A percentile compares a stretch with the other conserved stretches of the same genome.
These are phyloP conservation scores for Agrotis puta DNA, from an alignment of 2,888 invertebrate genomes.

Conservation along the genomic window DNA sequence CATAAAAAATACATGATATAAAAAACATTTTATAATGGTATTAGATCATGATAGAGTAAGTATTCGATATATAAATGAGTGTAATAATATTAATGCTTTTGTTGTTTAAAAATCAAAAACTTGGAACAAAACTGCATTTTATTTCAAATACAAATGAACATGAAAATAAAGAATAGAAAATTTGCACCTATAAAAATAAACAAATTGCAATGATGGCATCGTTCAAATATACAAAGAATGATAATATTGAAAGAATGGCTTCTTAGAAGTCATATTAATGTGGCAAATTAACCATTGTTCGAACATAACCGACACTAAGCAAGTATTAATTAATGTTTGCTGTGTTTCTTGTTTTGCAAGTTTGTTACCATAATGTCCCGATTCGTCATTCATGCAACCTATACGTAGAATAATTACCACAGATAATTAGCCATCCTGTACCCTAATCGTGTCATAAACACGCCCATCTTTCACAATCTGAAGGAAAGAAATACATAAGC, in stretches of 20 bases:
- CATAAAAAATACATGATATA: too few species aligned
- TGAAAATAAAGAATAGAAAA: not conserved
- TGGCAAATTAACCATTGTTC: slow-evolving; percentile 19
- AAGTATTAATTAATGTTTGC: slow-evolving; percentile 13
- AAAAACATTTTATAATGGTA: too few species aligned
- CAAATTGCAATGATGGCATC: not conserved
- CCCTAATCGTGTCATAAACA: not conserved
- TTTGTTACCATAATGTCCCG: slow-evolving; percentile 3
- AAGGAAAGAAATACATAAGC: not conserved
- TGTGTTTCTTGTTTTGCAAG: slow-evolving; percentile 19
- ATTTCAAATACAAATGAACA: not conserved
- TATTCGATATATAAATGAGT: too few species aligned
- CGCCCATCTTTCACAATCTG: not conserved
- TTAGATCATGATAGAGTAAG: too few species aligned
- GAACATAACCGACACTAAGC: slow-evolving; percentile 16
- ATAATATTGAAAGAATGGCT: slow-evolving; percentile 25
- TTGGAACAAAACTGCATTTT: not conserved
- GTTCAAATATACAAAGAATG: slow-evolving; percentile 2
- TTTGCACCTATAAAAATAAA: not conserved
- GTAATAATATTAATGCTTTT: too few species aligned
- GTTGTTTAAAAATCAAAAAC: not conserved
- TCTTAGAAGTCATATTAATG: slow-evolving; percentile 19
- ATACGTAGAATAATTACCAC: slow-evolving; percentile 21
- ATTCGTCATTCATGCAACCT: slow-evolving; percentile 2
- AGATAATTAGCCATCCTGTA: not conserved